phyloP scores from a whole-genome alignment of 2,797 vertebrate genomes.

The Hyperoplus lanceolatus region DNA sequence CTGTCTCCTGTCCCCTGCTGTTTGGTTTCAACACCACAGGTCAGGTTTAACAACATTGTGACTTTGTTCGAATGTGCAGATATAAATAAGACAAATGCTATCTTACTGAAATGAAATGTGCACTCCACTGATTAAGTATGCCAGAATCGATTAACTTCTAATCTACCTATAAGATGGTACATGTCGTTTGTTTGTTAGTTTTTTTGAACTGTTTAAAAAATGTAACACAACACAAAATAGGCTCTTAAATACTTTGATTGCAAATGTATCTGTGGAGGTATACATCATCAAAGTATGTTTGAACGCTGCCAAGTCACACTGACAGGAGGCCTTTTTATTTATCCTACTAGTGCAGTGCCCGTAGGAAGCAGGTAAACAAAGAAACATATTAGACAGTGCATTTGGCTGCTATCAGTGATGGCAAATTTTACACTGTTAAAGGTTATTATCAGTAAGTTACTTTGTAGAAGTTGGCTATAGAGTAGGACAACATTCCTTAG shows the following conservation, averaged over 20 bases:
- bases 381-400: no score
- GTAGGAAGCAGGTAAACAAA: no score
- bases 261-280: not conserved
- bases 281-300: not conserved
- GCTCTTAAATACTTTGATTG: not conserved
- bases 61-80: not conserved
- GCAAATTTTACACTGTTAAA: no score
- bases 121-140: constrained; percentile 6
- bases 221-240: not conserved
- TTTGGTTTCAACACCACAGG: constrained; percentile 98
- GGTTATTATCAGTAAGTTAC: no score
- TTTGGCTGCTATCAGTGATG: no score
- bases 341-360: no score
- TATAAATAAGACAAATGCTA: no score
- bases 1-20: constrained; percentile 94
- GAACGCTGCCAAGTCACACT: not conserved
- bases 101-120: not conserved
- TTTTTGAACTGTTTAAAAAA: not conserved
- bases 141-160: constrained; percentile 1
- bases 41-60: constrained; percentile 69
- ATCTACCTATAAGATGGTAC: no score
- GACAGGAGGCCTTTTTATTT: not conserved
- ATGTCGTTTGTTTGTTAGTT: no score
- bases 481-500: no score
- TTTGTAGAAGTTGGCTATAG: no score